A percentile compares a stretch with the other conserved stretches of the same genome.
Evolutionary conservation across 2,888 invertebrate species (phyloP).

Genomic region (Gnatocerus cornutus): DNA sequence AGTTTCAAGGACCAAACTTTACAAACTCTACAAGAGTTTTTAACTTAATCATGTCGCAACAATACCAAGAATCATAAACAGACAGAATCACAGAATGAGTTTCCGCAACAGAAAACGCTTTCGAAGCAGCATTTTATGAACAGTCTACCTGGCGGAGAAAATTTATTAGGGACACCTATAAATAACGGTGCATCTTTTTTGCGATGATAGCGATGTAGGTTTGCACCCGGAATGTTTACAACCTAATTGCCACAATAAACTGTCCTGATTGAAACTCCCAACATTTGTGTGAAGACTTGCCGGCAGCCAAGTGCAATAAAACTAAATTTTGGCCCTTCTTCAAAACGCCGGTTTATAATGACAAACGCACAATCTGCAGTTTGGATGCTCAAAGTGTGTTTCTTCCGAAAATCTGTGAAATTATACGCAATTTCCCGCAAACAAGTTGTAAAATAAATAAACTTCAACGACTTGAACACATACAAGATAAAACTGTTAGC

Average conservation of each 20-base stretch:
- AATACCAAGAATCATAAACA: not conserved
- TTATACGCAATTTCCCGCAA: conserved; percentile 26
- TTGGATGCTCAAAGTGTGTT: too few relatives aligned
- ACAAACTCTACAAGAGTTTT: conserved; percentile 2
- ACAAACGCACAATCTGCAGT: too few relatives aligned
- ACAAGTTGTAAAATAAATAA: conserved; percentile 42
- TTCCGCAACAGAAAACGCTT: too few relatives aligned
- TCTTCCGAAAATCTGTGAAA: not conserved
- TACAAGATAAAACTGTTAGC: conserved; percentile 44
- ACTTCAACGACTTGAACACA: conserved; percentile 37
- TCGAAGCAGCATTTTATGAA: too few relatives aligned
- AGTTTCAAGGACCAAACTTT: conserved; percentile 22
- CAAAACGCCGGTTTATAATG: too few relatives aligned
- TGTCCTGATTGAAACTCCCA: conserved; percentile 11
- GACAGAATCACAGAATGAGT: not conserved
- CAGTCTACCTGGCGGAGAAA: conserved; percentile 7
- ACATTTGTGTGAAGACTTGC: not conserved
- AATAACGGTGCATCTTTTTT: conserved; percentile 29
- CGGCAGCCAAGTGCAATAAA: conserved; percentile 13
- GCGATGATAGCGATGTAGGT: not conserved
- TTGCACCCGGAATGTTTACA: not conserved
- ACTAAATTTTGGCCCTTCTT: not conserved
- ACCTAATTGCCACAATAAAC: conserved; percentile 34
- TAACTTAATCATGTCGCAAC: conserved; percentile 2
- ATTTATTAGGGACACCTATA: conserved; percentile 20